These are phyloP conservation scores for Amphiprion clarkii DNA, from an alignment of 2,797 vertebrate species.

Conservation along the genomic window DNA sequence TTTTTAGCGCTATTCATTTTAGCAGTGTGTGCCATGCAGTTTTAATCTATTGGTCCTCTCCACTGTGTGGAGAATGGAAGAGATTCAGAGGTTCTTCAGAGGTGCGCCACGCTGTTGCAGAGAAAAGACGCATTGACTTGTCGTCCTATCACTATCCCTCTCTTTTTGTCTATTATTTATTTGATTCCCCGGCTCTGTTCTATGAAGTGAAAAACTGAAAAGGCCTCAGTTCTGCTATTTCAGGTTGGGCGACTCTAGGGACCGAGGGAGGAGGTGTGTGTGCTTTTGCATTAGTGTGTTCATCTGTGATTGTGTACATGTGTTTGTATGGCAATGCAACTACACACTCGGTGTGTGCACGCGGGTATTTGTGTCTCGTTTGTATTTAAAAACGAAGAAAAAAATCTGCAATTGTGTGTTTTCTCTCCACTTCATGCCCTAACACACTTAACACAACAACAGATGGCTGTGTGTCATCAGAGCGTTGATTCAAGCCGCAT, in stretches of 20 bases:
- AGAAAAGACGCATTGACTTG: constrained; percentile 82
- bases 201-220: constrained; percentile 82
- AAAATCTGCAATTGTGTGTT: constrained; percentile 64
- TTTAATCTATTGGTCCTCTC: constrained; percentile 83
- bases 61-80: constrained; percentile 72
- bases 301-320: constrained; percentile 44
- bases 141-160: constrained; percentile 79
- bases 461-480: constrained; percentile 86
- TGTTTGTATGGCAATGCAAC: constrained; percentile 31
- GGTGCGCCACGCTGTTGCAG: constrained; percentile 72
- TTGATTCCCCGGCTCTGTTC: constrained; percentile 76
- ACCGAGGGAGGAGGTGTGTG: constrained; percentile 53
- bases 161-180: constrained; percentile 83
- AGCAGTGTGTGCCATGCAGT: constrained; percentile 82
- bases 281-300: constrained; percentile 42
- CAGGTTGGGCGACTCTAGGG: constrained; percentile 72
- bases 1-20: constrained; percentile 86
- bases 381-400: constrained; percentile 29
- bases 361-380: constrained; percentile 44
- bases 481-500: constrained; percentile 84
- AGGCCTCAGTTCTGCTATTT: constrained; percentile 80
- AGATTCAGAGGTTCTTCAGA: constrained; percentile 79
- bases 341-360: constrained; percentile 25
- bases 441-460: constrained; percentile 85
- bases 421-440: constrained; percentile 79